Evolutionary conservation across 2,888 invertebrate genomes (phyloP), one percentile per base, ranked within the genome.

Genomic region (Rhodophaea formosa): DNA sequence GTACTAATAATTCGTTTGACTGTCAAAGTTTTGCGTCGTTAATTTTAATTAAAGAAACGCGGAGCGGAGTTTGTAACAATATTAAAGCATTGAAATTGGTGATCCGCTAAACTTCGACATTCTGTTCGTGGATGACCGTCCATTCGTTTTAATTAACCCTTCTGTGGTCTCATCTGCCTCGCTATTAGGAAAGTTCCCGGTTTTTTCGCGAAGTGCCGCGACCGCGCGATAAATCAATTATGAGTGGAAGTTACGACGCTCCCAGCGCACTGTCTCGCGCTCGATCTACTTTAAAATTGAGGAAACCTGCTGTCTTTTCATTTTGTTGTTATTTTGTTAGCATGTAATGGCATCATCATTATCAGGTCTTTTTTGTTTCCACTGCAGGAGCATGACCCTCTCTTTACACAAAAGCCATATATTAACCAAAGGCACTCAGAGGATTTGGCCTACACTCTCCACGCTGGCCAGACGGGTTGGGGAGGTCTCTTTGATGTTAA

Each of bases 1-100:
- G 85, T 90, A 88, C 87, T 87, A 90, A 91, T 90, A 91, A 91
- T 91, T 90, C 89, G 90, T 89, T 88, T 88, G 87, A 89, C 86
- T 90, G 89, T 89, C 88, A 87, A 88, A 91, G 85, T 91, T 91
- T 90, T 81, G 81, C 87, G 86, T 89, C 90, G 89, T 91, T 91
- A 90, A 91, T 91, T 91, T 91, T 90, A 90, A 91, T 91, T 91
- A 90, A 91, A 91, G 91, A 88, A 91, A 88, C 84, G 87, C 82
- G 80, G 82, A 79, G 80, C 79, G 67, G 79, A 86, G 86, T 88
- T 88, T 84, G 88, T 88, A 86, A 90, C 88, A 86, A 88, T 90
- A 90, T 90, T 91, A 89, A 88, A 88, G 84, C 87, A 90, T 90
- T 88, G 84, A 85, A 88, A 88, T 86, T 85, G 88, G 88, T 88